A percentile compares a stretch with the other conserved stretches of the same genome.
Evolutionary conservation across 1,140 invertebrate species (phyloP).

Genomic region (Brachionus angularis): DNA sequence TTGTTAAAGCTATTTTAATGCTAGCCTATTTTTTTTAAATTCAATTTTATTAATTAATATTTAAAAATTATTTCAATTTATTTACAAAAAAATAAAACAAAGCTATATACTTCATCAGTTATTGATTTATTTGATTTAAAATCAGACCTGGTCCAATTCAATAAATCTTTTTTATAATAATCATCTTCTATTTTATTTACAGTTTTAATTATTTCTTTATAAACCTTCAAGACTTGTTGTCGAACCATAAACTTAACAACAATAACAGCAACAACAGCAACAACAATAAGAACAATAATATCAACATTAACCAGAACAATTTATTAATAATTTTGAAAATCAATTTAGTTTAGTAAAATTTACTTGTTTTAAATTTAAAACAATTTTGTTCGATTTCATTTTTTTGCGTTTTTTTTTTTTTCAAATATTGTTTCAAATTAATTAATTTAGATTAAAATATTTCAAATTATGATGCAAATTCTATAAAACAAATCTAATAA

Average conservation of each 20-base stretch:
- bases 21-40: slow-evolving; percentile 6
- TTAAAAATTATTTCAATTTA: no score
- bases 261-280: background rate
- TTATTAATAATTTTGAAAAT: no score
- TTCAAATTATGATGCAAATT: no score
- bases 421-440: background rate
- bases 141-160: slow-evolving; percentile 24
- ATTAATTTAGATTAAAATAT: no score
- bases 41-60: background rate
- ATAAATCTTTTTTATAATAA: background rate
- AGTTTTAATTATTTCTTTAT: slow-evolving; percentile 1
- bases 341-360: no score
- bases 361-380: slow-evolving; percentile 27
- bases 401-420: background rate
- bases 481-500: no score
- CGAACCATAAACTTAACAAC: slow-evolving; percentile 18
- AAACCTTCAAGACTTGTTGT: background rate
- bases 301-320: no score
- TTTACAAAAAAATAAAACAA: no score
- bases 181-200: background rate
- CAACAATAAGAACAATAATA: no score
- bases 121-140: slow-evolving; percentile 19
- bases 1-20: slow-evolving; percentile 23
- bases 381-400: slow-evolving; percentile 15
- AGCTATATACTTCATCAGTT: background rate